Base-by-base conservation (phyloP, 1,140 invertebrate species). In the Rhyzopertha dominica region DNA sequence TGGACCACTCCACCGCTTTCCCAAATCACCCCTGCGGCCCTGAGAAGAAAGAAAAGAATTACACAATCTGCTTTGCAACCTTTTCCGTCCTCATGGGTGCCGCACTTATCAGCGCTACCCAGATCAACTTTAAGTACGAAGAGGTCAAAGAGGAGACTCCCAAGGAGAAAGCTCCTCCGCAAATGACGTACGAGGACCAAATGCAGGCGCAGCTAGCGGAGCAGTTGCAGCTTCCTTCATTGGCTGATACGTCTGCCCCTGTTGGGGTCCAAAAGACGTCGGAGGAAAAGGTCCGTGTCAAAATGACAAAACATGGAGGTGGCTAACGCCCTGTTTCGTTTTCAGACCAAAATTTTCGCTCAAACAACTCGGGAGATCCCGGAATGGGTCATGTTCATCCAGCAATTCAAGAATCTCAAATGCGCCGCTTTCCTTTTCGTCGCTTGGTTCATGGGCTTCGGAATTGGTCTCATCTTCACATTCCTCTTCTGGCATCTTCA, bases 401-500 rank as follows among this genome's bases (percentile, higher is more conserved):
- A 85, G 46, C 88, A 95, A 59, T 93, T 95, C 66, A 87, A 87
- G 51, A 90, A 92, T 65, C 62, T 92, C 10, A 92, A 94, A 61
- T 93, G 91, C 45, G 84, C 85, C 2, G 89, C 93, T 0, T 97
- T 98, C 63, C 78, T 99, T 5, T 90, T 97, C 59, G 90, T 98
- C 0, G 87, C 94, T 13, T 98, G 95, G 91, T 95, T 94, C 69
- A 96, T 99, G 93, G 96, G 96, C 32, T 95, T 98, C 63, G 96
- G 96, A n/a, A 96, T 98, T 57, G 96, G 96, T 1, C 74, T 99
- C 49, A 96, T 98, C 45, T 99, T 99, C 70, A 96, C 95, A 1
- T 99, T 99, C 71, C 81, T 99, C 16, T 99, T 98, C 72, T 99
- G 96, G 96, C 95, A 99, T 74, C 75, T 99, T 23, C 90, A 96